Base-by-base conservation (phyloP, 1,140 invertebrate species). In the Camponotus pennsylvanicus region DNA sequence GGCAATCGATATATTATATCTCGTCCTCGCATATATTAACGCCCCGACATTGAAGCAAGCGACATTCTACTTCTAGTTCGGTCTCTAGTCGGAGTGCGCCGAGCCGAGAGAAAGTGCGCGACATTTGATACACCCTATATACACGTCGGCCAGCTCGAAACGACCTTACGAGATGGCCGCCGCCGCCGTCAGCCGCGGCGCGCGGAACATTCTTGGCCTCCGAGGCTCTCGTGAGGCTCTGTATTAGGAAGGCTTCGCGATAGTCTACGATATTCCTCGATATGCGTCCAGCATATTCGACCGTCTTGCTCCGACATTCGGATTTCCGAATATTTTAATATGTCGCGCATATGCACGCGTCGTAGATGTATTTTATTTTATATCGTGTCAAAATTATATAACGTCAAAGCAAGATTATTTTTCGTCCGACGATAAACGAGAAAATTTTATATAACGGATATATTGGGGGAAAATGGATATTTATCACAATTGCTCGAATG, bases 91-190 rank as follows among this genome's bases (percentile, higher is more conserved):
- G 27, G 27, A 15, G 52, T 55, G 6, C 42, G 79, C 40, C 45
- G 34, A 11, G 69, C 42, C 55, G 55, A 75, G 79, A 83, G 79
- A 83, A 73, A 83, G 79, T 64, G 40, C 69, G 69, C 79, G 79
- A 83, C 40, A 83, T 83, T 83, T 73, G 69, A 83, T 83, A 83
- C 79, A 83, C 79, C 79, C 69, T 83, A 57, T 83, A 83, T 75
- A 83, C 49, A 52, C 79, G 69, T 83, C 61, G 79, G 69, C 55
- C 79, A 83, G 79, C 55, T 75, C 69, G 79, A 75, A 83, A 83
- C 79, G 79, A 83, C 69, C 79, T 83, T 83, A 83, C 79, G 55
- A 73, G 55, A 73, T 83, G 69, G 64, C 78, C 64, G 79, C 78
- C 78, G 61, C 76, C 76, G 63, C n/a, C 63, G 76, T n/a, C 34